Conservation (phyloP, 2,888 invertebrate genomes). For the Limenitis arthemis region DNA sequence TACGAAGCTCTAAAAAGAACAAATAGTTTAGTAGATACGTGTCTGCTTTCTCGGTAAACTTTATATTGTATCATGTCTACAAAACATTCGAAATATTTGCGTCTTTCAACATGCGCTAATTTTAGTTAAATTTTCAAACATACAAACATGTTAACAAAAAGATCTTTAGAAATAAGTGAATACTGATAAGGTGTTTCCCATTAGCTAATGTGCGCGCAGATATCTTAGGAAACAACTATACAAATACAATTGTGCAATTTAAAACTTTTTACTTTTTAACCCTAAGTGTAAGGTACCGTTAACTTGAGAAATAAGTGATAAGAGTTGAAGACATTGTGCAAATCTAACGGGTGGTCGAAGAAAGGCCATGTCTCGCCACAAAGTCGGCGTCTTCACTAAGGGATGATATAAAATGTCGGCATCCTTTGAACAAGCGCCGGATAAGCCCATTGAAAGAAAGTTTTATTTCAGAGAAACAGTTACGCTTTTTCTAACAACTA, state of each 20-base stretch:
- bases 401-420: slow-evolving; percentile 58
- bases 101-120: too few species aligned
- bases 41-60: too few species aligned
- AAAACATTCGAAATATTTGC: too few species aligned
- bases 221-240: slow-evolving; percentile 6
- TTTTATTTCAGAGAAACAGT: slow-evolving; percentile 50
- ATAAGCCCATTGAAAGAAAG: slow-evolving; percentile 45
- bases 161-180: slow-evolving; percentile 12
- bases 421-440: slow-evolving; percentile 44
- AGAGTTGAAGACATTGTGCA: slow-evolving; percentile 45
- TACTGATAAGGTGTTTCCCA: slow-evolving; percentile 10
- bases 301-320: slow-evolving; percentile 37
- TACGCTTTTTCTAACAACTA: not conserved
- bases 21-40: too few species aligned
- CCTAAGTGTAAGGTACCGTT: slow-evolving; percentile 31
- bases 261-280: slow-evolving; percentile 26
- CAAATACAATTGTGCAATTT: slow-evolving; percentile 27
- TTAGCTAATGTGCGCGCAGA: slow-evolving; percentile 3
- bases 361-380: slow-evolving; percentile 41
- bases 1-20: too few species aligned
- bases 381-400: slow-evolving; percentile 48
- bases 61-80: too few species aligned
- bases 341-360: slow-evolving; percentile 46
- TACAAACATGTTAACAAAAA: slow-evolving; percentile 1
- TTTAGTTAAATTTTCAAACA: not conserved